These are phyloP conservation scores for Gorsachius goisagi DNA, from an alignment of 2,113 vertebrate species.

Conservation along the genomic window DNA sequence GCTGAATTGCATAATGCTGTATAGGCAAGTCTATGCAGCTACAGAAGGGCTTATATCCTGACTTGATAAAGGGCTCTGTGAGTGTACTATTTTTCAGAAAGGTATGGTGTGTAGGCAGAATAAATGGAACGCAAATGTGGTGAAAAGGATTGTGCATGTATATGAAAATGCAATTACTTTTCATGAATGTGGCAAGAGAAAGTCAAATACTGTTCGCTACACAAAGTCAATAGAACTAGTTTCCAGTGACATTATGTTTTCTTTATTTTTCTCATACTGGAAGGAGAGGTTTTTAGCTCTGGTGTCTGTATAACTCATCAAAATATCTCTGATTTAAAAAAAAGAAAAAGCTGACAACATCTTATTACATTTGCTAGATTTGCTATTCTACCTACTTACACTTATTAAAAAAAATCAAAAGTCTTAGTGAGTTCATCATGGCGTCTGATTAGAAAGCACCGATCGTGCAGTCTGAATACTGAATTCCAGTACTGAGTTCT, in stretches of 20 bases:
- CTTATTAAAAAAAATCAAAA: background rate
- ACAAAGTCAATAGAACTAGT: background rate
- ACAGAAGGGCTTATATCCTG: background rate
- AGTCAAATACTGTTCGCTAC: background rate
- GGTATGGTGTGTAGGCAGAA: background rate
- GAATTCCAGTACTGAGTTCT: background rate
- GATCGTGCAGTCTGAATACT: background rate
- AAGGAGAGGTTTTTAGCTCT: background rate
- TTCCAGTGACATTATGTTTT: background rate
- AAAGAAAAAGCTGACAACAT: background rate
- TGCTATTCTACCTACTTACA: background rate
- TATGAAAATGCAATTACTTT: slow-evolving; percentile 40
- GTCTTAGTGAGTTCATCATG: background rate
- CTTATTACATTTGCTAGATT: background rate
- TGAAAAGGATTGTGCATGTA: background rate
- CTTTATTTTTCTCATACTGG: background rate
- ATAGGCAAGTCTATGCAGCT: background rate
- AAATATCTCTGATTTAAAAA: background rate
- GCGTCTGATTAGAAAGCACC: background rate
- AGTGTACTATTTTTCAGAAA: background rate
- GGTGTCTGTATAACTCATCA: background rate
- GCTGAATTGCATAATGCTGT: background rate
- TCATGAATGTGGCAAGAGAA: background rate
- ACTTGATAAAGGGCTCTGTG: background rate
- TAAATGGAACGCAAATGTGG: background rate